These are phyloP conservation scores for Leucoraja erinaceus DNA, from an alignment of 2,113 vertebrate species.

Conservation along the genomic window DNA sequence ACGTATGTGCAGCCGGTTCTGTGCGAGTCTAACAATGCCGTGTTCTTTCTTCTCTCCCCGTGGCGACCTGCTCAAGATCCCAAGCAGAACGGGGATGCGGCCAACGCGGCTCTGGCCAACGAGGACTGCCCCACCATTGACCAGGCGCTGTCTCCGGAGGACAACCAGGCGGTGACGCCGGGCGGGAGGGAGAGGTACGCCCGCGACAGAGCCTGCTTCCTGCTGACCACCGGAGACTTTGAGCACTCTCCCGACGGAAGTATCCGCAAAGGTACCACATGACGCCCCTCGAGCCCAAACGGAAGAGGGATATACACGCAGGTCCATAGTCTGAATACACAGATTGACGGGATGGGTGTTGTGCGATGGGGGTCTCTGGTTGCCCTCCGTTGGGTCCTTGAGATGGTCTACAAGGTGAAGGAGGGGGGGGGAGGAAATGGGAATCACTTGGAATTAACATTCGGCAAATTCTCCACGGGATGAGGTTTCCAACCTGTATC, in stretches of 20 bases:
- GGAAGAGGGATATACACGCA: slow-evolving; percentile 40
- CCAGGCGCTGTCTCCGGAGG: slow-evolving; percentile 81
- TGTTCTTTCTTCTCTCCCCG: background rate
- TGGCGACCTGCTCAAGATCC: slow-evolving; percentile 54
- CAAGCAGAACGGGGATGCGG: slow-evolving; percentile 80
- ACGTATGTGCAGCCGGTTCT: no score
- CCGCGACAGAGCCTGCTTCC: slow-evolving; percentile 84
- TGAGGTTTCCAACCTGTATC: background rate
- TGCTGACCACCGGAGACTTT: slow-evolving; percentile 81
- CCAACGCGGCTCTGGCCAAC: slow-evolving; percentile 77
- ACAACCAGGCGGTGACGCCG: slow-evolving; percentile 72
- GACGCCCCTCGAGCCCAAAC: slow-evolving; percentile 11
- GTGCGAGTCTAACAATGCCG: background rate
- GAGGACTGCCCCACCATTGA: slow-evolving; percentile 88
- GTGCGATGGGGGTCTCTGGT: slow-evolving; percentile 41
- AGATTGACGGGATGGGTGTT: background rate
- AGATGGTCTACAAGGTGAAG: background rate
- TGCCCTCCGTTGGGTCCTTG: slow-evolving; percentile 43
- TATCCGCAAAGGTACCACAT: slow-evolving; percentile 78
- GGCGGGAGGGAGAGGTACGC: slow-evolving; percentile 72
- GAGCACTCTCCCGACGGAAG: slow-evolving; percentile 76
- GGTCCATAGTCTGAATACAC: slow-evolving; percentile 32
- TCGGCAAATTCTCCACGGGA: background rate
- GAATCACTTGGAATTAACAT: background rate
- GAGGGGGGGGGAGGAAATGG: no score